Conservation (phyloP, 1,140 invertebrate genomes). For the Bombyx mori region ASM3026992v2 NC_085110.1:4620001-4620500, state of each 20-base stretch:
- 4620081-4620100: slow-evolving; percentile 77
- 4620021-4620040: slow-evolving; percentile 69
- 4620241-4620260: slow-evolving; percentile 1
- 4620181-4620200: slow-evolving; percentile 73
- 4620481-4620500: no score
- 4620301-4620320: no score
- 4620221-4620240: slow-evolving; percentile 46
- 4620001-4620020: slow-evolving; percentile 84
- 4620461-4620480: no score
- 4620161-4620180: slow-evolving; percentile 79
- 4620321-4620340: no score
- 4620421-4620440: no score
- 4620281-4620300: no score
- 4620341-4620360: no score
- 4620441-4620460: no score
- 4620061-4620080: slow-evolving; percentile 74
- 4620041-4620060: slow-evolving; percentile 73
- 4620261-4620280: no score
- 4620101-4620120: slow-evolving; percentile 76
- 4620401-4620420: no score
- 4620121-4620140: slow-evolving; percentile 76
- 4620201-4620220: slow-evolving; percentile 73
- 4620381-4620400: no score
- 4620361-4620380: no score
- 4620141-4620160: slow-evolving; percentile 82